Percentiles rank a stretch among this genome's conserved stretches.
phyloP scores from a whole-genome alignment of 2,797 vertebrate genomes.

The Podargus strigoides region DNA sequence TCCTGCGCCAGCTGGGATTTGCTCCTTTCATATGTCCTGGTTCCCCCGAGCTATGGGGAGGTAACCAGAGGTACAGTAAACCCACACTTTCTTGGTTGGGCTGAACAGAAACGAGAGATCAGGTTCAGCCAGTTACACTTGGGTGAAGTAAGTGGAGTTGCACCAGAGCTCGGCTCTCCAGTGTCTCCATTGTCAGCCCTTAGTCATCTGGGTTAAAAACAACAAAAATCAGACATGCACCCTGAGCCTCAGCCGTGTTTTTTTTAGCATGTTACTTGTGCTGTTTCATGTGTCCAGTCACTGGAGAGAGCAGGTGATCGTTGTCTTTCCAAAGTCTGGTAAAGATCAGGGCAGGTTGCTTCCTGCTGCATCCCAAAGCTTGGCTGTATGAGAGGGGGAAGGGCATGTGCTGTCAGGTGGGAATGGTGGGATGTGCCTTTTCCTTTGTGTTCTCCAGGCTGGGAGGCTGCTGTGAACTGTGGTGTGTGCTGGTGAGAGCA shows the following conservation, averaged over 20 bases:
- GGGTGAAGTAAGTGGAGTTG: neutral
- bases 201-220: neutral
- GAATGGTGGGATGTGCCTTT: neutral
- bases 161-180: neutral
- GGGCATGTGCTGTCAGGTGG: neutral
- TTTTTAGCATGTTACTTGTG: neutral
- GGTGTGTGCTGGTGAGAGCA: neutral
- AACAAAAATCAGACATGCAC: neutral
- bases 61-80: neutral
- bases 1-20: neutral
- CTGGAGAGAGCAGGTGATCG: fast-evolving
- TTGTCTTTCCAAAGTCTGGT: neutral
- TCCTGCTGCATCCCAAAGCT: neutral
- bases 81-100: neutral
- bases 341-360: neutral
- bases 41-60: neutral
- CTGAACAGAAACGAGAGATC: neutral
- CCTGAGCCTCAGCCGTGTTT: neutral
- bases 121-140: slow-evolving; percentile 38
- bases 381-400: neutral
- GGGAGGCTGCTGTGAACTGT: neutral
- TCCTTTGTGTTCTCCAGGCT: neutral
- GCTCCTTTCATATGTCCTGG: neutral
- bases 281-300: neutral
- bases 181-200: neutral